Evolutionary conservation across 2,113 vertebrate species (phyloP).

Genomic region (Cynopterus brachyotis): DNA sequence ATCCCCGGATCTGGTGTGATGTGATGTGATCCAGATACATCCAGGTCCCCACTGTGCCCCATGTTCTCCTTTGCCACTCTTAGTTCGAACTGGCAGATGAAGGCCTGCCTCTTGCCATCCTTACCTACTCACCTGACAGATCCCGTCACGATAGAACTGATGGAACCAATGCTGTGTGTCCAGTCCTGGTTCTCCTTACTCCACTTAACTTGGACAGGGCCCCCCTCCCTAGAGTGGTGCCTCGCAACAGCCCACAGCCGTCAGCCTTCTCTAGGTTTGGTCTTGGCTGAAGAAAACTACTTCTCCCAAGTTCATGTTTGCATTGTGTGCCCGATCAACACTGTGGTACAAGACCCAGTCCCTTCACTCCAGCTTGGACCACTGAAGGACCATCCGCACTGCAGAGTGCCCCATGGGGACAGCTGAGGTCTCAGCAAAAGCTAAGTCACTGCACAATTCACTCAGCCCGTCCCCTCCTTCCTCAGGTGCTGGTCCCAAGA

Average conservation of each 20-base stretch:
- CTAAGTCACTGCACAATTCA: neutral
- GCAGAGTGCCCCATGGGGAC: accelerated
- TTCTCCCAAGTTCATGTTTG: neutral
- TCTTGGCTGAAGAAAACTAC: neutral
- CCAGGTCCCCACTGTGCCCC: neutral
- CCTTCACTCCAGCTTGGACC: neutral
- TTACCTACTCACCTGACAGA: neutral
- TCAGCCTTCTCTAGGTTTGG: neutral
- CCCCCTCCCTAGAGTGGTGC: neutral
- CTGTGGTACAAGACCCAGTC: neutral
- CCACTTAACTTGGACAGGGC: neutral
- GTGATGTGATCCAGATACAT: neutral
- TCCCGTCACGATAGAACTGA: neutral
- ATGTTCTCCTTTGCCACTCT: neutral
- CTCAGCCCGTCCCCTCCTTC: neutral
- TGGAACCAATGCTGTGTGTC: neutral
- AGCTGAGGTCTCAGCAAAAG: neutral
- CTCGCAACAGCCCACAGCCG: neutral
- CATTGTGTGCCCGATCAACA: neutral
- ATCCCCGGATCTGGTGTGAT: neutral
- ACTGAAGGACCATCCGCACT: neutral
- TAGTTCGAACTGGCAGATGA: neutral
- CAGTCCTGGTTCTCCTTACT: neutral
- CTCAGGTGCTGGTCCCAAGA: neutral
- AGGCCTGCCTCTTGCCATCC: neutral